Base-by-base conservation (phyloP, 2,797 vertebrate species). In the Enoplosus armatus region DNA sequence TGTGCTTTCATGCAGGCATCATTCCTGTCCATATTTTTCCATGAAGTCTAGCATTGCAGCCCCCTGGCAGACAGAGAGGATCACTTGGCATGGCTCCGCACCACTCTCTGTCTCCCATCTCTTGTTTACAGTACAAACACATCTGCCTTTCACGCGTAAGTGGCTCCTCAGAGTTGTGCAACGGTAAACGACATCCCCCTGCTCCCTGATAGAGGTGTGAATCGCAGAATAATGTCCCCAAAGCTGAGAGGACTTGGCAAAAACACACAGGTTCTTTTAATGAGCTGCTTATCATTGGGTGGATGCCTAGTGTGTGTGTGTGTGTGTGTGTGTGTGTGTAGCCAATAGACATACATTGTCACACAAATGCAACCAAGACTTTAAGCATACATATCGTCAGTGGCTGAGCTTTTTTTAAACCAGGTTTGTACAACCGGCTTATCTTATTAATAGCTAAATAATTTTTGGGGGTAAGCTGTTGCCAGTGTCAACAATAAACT, bases 71-170 rank as follows among this genome's bases (percentile, higher is more conserved):
- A 63, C 81, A 64, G 58, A 37, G 51, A 82, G 35, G 55, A 86
- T 87, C 84, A 92, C 85, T 82, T 89, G 87, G 86, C 86, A 87
- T 85, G 82, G 83, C 82, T 87, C 79, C 67, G 75, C 80, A 69
- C 65, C 72, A 18, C 80, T 90, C 75, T 82, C 77, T 18, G 26
- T 84, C 80, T 84, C 86, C 80, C 67, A 74, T 83, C 87, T 89
- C 87, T 91, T 90, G 92, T 93, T 93, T 90, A 92, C 89, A 88
- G 88, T 87, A 89, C 85, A 92, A 92, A 92, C 89, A 91, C 92
- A 91, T 92, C 91, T 93, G 90, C 92, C 90, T 94, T 93, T 92
- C 92, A 93, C 65, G 88, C 87, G 77, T 79, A 89, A 93, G 89
- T 93, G 88, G 85, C 87, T 92, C 90, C 85, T 87, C 79, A 53